phyloP scores from a whole-genome alignment of 2,113 vertebrate species.

The Tragelaphus imberbis region DNA sequence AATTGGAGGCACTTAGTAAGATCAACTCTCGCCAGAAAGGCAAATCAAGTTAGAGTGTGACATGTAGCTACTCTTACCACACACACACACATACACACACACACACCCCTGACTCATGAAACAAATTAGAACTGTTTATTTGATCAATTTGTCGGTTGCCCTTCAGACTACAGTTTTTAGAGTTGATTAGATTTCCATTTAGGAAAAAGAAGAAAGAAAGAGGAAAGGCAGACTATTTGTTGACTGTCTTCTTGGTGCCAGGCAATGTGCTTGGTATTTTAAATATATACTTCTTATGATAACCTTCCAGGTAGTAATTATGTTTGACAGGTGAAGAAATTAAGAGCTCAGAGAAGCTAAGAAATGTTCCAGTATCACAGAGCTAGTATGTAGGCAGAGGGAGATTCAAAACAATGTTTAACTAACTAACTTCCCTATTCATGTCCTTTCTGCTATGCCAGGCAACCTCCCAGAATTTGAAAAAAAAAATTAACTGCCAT shows the following conservation, averaged over 20 bases:
- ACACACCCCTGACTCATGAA: background rate
- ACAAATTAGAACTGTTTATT: conserved; percentile 26
- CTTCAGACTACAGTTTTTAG: conserved; percentile 9
- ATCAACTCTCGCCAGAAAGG: background rate
- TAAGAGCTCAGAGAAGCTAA: background rate
- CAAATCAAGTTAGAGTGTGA: background rate
- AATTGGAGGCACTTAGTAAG: conserved; percentile 21
- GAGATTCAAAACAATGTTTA: background rate
- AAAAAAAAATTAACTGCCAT: background rate
- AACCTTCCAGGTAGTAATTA: background rate
- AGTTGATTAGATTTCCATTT: conserved; percentile 17
- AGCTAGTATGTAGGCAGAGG: background rate
- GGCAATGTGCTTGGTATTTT: background rate
- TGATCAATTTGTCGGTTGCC: conserved; percentile 32
- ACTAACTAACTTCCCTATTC: background rate
- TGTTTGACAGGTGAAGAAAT: background rate
- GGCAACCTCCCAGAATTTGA: background rate
- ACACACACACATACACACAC: background rate
- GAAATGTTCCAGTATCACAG: background rate
- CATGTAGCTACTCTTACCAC: background rate
- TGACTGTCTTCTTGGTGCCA: background rate
- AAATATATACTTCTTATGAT: background rate
- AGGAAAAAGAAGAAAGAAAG: background rate
- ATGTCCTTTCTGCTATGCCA: background rate
- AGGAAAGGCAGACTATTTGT: background rate